Evolutionary conservation across 2,113 vertebrate species (phyloP), one percentile per base, ranked within the genome.

Genomic region (Ia io): DNA sequence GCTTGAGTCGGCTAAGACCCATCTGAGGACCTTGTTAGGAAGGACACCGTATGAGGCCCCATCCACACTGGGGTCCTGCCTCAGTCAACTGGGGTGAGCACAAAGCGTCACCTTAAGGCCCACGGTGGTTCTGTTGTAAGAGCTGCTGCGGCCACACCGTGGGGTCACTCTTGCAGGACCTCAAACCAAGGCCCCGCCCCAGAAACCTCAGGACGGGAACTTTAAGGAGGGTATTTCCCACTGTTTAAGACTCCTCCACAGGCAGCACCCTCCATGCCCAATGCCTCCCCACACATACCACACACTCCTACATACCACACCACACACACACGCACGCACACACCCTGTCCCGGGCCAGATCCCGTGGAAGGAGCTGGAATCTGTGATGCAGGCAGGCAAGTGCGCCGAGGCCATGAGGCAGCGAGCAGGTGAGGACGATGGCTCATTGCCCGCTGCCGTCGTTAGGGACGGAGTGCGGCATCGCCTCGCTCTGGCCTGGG

Each of bases 401-500:
- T 5, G 79, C 3, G 25, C 35, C 3, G 25, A 18, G 79, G 79
- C 79, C 6, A 28, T 0, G 74, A 90, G 22, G 63, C 70, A 65
- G 76, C 0, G 3, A 23, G 71, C 22, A 5, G 44, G 44, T 2
- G 56, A 30, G 6, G 49, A 23, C 6, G 11, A 10, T 2, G 42
- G 40, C 63, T 65, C 2, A 1, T 23, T 1, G 23, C 53, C 1
- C 1, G 1, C 42, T 40, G 12, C 5, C 23, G 35, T 40, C 61
- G 0, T 28, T 32, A 16, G 42, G 35, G 63, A 70, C 9, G 0
- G 22, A 4, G 44, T 35, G 71, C 22, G 49, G 56, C 92, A 35
- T 0, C 0, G 44, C 18, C 90, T 20, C 42, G 0, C 8, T 5
- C 16, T 0, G 28, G 63, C 35, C 17, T 0, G 0, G 70, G 59